phyloP scores from a whole-genome alignment of 2,113 vertebrate species.

The Mionectes macconnelli region DNA sequence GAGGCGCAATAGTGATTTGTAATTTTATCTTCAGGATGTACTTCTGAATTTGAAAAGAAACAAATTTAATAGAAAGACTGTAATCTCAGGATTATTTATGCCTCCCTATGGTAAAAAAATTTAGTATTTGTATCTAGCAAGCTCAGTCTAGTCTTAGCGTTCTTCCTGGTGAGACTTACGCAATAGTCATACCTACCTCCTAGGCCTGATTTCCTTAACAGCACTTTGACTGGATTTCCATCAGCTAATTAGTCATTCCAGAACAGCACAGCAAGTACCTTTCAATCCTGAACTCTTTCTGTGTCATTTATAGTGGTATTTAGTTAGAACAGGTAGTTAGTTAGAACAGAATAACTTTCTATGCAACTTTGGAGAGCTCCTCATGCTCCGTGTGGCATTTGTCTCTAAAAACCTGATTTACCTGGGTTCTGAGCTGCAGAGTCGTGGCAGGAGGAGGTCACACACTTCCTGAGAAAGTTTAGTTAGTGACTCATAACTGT shows the following conservation, averaged over 20 bases:
- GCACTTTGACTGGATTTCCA: neutral
- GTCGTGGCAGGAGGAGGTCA: neutral
- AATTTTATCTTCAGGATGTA: neutral
- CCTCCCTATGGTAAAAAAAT: neutral
- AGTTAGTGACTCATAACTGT: neutral
- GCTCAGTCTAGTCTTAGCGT: neutral
- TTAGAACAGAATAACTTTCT: neutral
- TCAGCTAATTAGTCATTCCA: neutral
- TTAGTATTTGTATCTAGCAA: neutral
- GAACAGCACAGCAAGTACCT: neutral
- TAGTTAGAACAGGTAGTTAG: neutral
- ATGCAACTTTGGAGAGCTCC: neutral
- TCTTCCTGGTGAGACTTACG: neutral
- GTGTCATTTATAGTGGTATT: neutral
- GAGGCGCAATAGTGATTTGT: neutral
- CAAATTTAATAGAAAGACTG: neutral
- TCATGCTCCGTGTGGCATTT: neutral
- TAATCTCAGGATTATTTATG: neutral
- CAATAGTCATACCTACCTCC: neutral
- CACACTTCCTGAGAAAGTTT: neutral
- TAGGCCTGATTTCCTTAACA: neutral
- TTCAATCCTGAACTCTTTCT: neutral
- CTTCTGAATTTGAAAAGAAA: neutral
- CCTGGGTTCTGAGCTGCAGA: neutral
- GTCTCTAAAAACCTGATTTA: neutral